These are phyloP conservation scores for Mechanitis mazaeus DNA, from an alignment of 2,888 invertebrate genomes.

Conservation along the genomic window DNA sequence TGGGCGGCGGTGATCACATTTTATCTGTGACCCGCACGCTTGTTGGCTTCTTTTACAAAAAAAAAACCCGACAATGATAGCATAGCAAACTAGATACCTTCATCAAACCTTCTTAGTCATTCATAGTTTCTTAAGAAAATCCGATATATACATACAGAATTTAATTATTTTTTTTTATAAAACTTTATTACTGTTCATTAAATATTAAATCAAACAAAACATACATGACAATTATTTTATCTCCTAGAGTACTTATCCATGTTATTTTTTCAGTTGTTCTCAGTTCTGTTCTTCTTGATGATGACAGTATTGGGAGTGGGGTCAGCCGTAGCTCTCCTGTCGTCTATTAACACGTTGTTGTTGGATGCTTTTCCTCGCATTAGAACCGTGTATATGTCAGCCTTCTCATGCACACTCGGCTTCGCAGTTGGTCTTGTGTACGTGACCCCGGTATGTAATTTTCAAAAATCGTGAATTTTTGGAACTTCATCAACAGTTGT, in stretches of 20 bases:
- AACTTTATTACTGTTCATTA: too few species aligned
- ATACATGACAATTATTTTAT: neutral
- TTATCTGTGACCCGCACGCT: too few species aligned
- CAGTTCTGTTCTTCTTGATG: constrained; percentile 89
- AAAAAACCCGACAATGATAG: too few species aligned
- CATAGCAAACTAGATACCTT: too few species aligned
- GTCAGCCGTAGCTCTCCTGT: constrained; percentile 83
- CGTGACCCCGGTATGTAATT: constrained; percentile 81
- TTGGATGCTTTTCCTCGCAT: constrained; percentile 81
- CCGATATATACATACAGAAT: too few species aligned
- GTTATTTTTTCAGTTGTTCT: constrained; percentile 77
- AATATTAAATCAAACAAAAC: too few species aligned
- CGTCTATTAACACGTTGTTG: constrained; percentile 80
- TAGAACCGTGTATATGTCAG: constrained; percentile 78
- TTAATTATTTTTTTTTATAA: too few species aligned
- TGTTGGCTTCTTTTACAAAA: too few species aligned
- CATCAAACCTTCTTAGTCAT: too few species aligned
- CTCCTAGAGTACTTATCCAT: neutral
- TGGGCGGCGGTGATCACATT: too few species aligned
- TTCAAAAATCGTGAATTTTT: neutral
- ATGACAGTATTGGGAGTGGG: constrained; percentile 86
- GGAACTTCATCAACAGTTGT: too few species aligned
- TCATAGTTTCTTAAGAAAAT: too few species aligned
- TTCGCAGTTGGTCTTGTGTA: constrained; percentile 83
- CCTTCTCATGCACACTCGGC: constrained; percentile 67